These are phyloP conservation scores for Lepidonotus clava DNA, from an alignment of 2,888 invertebrate genomes.

Conservation along the genomic window DNA sequence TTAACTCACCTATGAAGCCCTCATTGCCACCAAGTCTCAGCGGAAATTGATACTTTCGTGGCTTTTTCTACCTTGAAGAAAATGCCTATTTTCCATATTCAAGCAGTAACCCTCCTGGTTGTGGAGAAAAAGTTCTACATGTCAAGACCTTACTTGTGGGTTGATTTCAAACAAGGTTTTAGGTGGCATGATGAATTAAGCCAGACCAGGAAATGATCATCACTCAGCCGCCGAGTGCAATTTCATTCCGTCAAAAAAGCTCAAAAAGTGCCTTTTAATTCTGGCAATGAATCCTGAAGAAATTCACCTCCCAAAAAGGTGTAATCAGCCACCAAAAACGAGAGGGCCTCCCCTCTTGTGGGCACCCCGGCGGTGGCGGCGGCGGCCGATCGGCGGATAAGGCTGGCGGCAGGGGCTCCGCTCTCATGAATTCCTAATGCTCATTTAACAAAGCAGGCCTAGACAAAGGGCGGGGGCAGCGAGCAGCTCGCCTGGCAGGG, in stretches of 20 bases:
- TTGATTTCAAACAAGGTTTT: conserved; percentile 32
- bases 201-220: not conserved
- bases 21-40: no score
- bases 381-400: not conserved
- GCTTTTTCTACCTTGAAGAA: no score
- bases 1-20: no score
- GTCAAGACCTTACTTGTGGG: conserved; percentile 16
- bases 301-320: conserved; percentile 22
- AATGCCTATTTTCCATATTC: no score
- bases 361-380: not conserved
- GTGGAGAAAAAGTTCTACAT: no score
- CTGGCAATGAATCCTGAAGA: conserved; percentile 15
- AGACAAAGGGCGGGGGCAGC: not conserved
- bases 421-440: conserved; percentile 23
- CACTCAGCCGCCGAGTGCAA: conserved; percentile 1
- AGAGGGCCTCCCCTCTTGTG: not conserved
- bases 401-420: not conserved
- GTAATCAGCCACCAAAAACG: not conserved
- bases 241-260: not conserved
- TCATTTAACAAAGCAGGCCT: not conserved
- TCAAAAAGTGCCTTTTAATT: conserved; percentile 2
- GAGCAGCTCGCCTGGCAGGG: no score
- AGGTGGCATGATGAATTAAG: conserved; percentile 11
- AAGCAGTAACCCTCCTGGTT: no score
- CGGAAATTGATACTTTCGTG: no score